These are phyloP conservation scores for Dasyornis broadbenti DNA, from an alignment of 2,113 vertebrate genomes.

Conservation along the genomic window DNA sequence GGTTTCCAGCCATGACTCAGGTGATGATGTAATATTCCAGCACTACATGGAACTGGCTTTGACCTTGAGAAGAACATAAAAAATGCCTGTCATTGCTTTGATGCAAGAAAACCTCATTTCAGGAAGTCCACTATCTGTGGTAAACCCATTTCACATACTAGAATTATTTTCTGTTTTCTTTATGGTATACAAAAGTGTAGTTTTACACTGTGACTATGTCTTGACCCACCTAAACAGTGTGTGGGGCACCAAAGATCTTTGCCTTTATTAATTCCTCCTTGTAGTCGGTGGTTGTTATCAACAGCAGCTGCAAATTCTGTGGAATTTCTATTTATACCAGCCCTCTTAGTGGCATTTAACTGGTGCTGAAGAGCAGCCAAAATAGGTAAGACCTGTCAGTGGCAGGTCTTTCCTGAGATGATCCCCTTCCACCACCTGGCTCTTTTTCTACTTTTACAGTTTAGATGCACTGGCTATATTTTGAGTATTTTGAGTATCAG, in stretches of 20 bases:
- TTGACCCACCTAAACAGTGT: background rate
- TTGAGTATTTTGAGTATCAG: background rate
- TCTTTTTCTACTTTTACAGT: background rate
- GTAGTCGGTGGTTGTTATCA: background rate
- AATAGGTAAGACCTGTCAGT: background rate
- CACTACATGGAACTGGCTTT: background rate
- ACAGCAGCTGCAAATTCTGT: background rate
- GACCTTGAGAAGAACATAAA: background rate
- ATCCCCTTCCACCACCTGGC: background rate
- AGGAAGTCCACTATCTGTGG: background rate
- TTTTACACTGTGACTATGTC: background rate
- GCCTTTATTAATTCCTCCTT: background rate
- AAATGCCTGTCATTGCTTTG: background rate
- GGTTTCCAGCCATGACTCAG: background rate
- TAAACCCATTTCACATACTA: background rate
- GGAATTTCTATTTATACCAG: background rate
- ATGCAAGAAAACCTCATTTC: background rate
- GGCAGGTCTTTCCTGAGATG: background rate
- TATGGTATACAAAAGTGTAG: background rate
- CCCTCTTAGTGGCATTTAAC: background rate
- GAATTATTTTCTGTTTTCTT: background rate
- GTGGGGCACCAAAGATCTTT: background rate
- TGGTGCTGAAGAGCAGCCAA: background rate
- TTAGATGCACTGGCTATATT: background rate
- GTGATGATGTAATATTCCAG: background rate